These are phyloP conservation scores for Acanthosoma haemorrhoidale DNA, from an alignment of 2,888 invertebrate species.

Conservation along the genomic window DNA sequence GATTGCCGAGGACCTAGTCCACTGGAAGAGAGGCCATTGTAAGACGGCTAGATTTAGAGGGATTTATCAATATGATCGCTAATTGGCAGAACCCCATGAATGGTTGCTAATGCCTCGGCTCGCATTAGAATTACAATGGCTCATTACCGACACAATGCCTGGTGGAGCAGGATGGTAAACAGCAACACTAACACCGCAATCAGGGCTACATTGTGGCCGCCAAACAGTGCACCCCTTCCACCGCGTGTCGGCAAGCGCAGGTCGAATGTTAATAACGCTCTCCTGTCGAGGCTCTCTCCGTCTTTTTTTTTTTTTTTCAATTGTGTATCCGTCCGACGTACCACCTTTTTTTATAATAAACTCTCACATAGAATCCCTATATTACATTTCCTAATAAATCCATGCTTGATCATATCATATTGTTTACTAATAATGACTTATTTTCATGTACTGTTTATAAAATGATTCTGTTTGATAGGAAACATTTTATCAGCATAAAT, in stretches of 20 bases:
- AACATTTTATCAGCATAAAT: no score
- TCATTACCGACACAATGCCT: conserved; percentile 5
- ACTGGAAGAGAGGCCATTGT: not conserved
- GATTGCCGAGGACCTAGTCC: not conserved
- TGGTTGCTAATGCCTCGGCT: not conserved
- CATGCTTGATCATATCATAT: no score
- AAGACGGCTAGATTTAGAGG: not conserved
- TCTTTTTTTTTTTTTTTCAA: no score
- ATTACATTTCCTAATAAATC: no score
- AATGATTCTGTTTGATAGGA: no score
- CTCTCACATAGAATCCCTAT: no score
- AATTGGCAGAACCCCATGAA: not conserved
- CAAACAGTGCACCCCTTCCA: no score
- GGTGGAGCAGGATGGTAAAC: not conserved
- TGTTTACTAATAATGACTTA: no score
- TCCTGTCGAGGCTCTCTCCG: no score
- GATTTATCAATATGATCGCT: conserved; percentile 8
- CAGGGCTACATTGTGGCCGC: conserved; percentile 3
- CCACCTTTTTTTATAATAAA: no score
- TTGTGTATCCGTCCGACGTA: no score
- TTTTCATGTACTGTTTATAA: no score
- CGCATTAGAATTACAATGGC: not conserved
- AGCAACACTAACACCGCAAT: conserved; percentile 10
- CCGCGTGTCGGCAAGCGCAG: not conserved
- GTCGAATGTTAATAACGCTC: not conserved